Conservation (phyloP, 2,113 vertebrate species). For the Megaceryle torquata region DNA sequence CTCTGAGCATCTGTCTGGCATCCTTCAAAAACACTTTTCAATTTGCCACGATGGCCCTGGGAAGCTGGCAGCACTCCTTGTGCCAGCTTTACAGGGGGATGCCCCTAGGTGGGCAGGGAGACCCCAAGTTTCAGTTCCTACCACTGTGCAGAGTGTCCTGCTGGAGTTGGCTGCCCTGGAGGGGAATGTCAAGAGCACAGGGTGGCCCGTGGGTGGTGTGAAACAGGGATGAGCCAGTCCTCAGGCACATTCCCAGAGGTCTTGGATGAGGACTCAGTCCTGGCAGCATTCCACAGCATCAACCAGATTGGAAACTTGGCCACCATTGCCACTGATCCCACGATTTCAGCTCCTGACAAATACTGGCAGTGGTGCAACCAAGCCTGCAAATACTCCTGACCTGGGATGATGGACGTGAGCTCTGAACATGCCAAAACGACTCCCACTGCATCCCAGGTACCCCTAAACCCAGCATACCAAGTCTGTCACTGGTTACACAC, state of each 20-base stretch:
- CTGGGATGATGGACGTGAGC: not conserved
- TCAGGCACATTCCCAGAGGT: not conserved
- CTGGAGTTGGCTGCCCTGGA: fast-evolving
- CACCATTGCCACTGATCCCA: not conserved
- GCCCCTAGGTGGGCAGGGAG: not conserved
- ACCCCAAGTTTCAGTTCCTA: not conserved
- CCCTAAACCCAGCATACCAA: not conserved
- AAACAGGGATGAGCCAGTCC: not conserved
- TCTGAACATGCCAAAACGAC: not conserved
- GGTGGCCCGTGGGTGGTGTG: not conserved
- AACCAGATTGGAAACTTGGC: constrained; percentile 2
- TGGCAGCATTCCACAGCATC: not conserved
- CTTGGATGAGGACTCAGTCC: not conserved
- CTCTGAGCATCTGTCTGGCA: not conserved
- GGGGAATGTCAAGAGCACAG: fast-evolving
- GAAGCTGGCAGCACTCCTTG: not conserved
- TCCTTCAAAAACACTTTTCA: not conserved
- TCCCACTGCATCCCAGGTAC: not conserved
- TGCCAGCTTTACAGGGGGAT: not conserved
- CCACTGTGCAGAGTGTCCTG: not conserved
- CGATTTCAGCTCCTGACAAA: not conserved
- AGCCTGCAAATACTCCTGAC: not conserved
- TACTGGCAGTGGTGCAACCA: not conserved
- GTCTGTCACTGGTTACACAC: not conserved
- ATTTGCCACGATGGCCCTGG: not conserved